phyloP scores from a whole-genome alignment of 2,113 vertebrate genomes.

The Carassius auratus region DNA sequence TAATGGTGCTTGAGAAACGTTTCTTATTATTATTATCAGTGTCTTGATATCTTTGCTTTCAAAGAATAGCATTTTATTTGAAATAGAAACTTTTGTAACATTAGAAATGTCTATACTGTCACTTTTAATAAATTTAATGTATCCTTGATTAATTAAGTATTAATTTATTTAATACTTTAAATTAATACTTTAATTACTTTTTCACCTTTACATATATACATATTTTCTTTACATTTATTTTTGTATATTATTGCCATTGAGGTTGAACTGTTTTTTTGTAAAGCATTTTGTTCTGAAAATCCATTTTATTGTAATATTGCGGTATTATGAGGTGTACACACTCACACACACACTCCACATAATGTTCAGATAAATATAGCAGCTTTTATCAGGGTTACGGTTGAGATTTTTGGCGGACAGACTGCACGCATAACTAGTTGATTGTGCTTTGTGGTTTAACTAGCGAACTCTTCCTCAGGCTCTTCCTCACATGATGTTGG shows the following conservation, averaged over 20 bases:
- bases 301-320: neutral
- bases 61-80: no score
- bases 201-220: no score
- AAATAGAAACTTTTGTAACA: no score
- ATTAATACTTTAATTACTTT: no score
- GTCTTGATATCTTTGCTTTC: neutral
- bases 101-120: no score
- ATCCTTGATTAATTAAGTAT: no score
- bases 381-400: neutral
- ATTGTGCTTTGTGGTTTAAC: neutral
- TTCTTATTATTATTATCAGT: neutral
- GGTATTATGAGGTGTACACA: neutral
- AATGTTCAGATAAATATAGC: neutral
- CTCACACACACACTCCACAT: neutral
- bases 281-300: neutral
- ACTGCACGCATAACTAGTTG: neutral
- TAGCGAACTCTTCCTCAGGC: constrained; percentile 69
- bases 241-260: neutral
- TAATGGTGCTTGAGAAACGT: neutral
- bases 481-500: constrained; percentile 85
- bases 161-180: no score
- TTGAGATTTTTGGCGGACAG: neutral
- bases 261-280: neutral
- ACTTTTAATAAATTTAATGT: no score
- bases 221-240: neutral